Evolutionary conservation across 2,113 vertebrate species (phyloP), one percentile per base, ranked within the genome.

Genomic region (Pontoporia blainvillei): DNA sequence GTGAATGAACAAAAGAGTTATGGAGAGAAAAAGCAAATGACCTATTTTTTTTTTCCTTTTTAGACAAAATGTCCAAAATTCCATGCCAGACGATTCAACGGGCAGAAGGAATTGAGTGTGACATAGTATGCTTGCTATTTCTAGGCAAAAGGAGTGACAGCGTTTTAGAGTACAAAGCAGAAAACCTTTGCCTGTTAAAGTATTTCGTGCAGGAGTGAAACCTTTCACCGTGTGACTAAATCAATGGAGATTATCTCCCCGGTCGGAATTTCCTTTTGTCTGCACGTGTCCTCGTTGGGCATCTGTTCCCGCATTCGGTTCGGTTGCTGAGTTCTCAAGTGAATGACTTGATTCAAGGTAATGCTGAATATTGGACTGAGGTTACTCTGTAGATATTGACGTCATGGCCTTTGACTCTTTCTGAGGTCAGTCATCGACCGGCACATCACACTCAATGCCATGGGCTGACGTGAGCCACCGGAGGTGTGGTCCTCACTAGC

Each of bases 171-270:
- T 52, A 57, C 46, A 86, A 91, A 96, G 90, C 79, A 75, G 88
- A 95, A 85, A 81, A 59, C 25, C 75, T 94, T 87, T 49, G 52
- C 39, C 91, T 97, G 41, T 49, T 52, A 34, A 95, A 91, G 64
- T 62, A 71, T 72, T 96, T 96, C 94, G 25, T 46, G 69, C n/a
- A 27, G 59, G 73, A 90, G 59, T 84, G 91, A 97, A 96, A 82
- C 71, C 79, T 85, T 94, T 44, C 66, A 78, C 82, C 93, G 84
- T 69, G 15, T 75, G 64, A 61, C 64, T 83, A 67, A 87, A 81
- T 97, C 96, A 71, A 57, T 86, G 91, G 89, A 87, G 86, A 78
- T 82, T 39, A 69, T 39, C 79, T 72, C 36, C 76, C 61, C 66
- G 1, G 39, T 49, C 18, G 25, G 82, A 90, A 67, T 61, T 36